These are phyloP conservation scores for Fulica atra DNA, from an alignment of 2,113 vertebrate species.

Conservation along the genomic window DNA sequence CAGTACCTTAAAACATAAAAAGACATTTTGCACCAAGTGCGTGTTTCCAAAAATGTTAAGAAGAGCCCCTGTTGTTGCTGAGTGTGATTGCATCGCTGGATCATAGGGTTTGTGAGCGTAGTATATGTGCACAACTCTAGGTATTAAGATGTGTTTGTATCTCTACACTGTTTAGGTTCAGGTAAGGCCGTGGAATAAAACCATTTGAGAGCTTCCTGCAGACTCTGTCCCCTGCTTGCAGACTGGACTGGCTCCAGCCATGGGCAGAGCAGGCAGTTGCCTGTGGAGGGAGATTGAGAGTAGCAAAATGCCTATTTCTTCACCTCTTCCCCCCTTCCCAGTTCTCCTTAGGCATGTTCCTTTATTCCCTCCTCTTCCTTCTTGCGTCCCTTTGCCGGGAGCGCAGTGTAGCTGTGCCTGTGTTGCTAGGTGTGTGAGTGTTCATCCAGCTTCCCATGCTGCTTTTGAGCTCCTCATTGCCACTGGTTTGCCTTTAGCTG, in stretches of 20 bases:
- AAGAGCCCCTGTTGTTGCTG: not conserved
- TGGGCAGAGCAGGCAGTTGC: not conserved
- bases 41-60: not conserved
- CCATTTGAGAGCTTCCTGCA: not conserved
- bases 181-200: not conserved
- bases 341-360: not conserved
- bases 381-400: not conserved
- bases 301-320: not conserved
- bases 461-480: not conserved
- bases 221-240: not conserved
- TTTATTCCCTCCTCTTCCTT: not conserved
- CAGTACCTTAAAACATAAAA: not conserved
- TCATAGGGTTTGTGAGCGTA: not conserved
- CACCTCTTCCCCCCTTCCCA: not conserved
- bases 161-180: not conserved
- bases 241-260: not conserved
- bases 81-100: accelerated
- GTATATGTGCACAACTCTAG: not conserved
- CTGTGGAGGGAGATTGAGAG: constrained; percentile 4
- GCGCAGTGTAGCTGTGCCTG: accelerated
- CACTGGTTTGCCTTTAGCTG: not conserved
- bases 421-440: not conserved
- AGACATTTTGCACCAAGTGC: not conserved
- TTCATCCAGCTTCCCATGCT: not conserved
- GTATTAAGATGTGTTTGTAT: not conserved